A percentile compares a stretch with the other conserved stretches of the same genome.
Conservation (phyloP, 2,113 vertebrate species). For the Grantiella picta region DNA sequence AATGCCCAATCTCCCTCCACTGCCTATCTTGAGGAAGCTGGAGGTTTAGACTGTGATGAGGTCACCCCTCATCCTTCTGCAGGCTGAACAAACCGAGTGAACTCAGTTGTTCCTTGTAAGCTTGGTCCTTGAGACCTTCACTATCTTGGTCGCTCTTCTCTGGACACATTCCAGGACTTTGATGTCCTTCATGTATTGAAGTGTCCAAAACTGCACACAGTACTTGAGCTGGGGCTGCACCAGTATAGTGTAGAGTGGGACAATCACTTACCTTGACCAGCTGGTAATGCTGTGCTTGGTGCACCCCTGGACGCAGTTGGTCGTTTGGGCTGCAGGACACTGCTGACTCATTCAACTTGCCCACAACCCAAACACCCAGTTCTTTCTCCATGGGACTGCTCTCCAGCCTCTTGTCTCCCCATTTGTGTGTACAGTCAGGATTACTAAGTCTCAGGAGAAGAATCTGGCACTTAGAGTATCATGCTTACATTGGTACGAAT, state of each 20-base stretch:
- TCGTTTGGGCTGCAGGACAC: neutral
- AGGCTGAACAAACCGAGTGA: neutral
- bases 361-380: neutral
- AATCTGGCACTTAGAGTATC: neutral
- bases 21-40: neutral
- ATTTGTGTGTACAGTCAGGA: neutral
- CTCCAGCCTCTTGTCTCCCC: neutral
- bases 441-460: neutral
- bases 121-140: neutral
- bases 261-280: neutral
- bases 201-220: neutral
- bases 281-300: neutral
- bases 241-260: neutral
- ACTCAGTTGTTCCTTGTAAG: neutral
- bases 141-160: neutral
- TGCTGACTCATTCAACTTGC: neutral
- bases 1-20: neutral
- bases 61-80: neutral
- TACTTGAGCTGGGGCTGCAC: neutral
- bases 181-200: neutral
- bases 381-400: neutral
- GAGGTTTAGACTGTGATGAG: neutral
- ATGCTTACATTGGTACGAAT: neutral
- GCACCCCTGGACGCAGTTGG: neutral
- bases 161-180: neutral